Conservation (phyloP, 2,797 vertebrate genomes). For the Pseudomugil gertrudae region DNA sequence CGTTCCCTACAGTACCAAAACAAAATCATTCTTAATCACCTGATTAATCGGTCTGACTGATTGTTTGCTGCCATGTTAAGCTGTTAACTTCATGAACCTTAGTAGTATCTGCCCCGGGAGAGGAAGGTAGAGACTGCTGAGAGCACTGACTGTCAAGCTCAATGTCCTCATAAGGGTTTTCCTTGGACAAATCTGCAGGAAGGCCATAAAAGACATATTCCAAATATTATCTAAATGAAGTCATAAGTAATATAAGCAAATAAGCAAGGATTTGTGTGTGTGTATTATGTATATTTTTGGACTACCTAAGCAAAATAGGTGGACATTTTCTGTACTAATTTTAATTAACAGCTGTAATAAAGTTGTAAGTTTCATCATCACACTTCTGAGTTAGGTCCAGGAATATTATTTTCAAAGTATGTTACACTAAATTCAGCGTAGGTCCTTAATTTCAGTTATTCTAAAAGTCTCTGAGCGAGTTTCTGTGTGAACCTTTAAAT, state of each 20-base stretch:
- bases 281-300: background rate
- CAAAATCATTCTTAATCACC: background rate
- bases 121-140: slow-evolving; percentile 84
- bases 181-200: slow-evolving; percentile 80
- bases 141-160: slow-evolving; percentile 89
- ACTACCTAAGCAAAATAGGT: background rate
- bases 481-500: too few relatives aligned
- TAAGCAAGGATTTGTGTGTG: background rate
- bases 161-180: slow-evolving; percentile 93
- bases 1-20: slow-evolving; percentile 30
- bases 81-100: slow-evolving; percentile 62
- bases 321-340: background rate
- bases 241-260: background rate
- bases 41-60: background rate
- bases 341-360: background rate
- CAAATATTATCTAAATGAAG: background rate
- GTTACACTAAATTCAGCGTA: too few relatives aligned
- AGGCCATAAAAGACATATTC: background rate
- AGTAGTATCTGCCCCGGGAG: slow-evolving; percentile 83
- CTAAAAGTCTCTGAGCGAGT: too few relatives aligned
- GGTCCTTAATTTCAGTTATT: too few relatives aligned
- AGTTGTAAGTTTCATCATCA: background rate
- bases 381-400: too few relatives aligned
- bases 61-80: background rate
- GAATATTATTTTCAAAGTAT: too few relatives aligned